Conservation (phyloP, 2,888 invertebrate genomes). For the Drosophila paramelanica region DNA sequence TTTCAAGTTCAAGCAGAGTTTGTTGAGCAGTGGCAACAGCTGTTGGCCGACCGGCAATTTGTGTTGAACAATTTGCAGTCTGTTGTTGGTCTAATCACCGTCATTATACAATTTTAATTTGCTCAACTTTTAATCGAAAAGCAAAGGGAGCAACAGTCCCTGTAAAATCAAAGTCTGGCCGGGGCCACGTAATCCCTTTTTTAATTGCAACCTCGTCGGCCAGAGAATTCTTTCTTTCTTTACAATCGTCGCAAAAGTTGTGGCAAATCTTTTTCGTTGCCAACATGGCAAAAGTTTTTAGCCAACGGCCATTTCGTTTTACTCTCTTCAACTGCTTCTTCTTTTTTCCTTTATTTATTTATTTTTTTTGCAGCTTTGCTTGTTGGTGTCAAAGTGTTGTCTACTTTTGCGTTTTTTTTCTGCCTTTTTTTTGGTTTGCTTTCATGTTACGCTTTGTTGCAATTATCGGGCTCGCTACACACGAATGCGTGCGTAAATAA, state of each 20-base stretch:
- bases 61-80: constrained; percentile 39
- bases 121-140: constrained; percentile 74
- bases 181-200: constrained; percentile 70
- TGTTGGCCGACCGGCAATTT: constrained; percentile 10
- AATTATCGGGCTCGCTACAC: constrained; percentile 79
- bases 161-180: constrained; percentile 55
- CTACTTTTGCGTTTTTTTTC: constrained; percentile 58
- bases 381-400: constrained; percentile 72
- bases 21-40: not conserved
- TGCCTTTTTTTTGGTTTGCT: constrained; percentile 42
- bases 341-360: constrained; percentile 3
- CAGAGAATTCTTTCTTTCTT: constrained; percentile 33
- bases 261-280: constrained; percentile 61
- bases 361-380: constrained; percentile 10
- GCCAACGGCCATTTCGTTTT: constrained; percentile 54
- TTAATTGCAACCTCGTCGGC: constrained; percentile 73
- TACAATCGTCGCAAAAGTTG: constrained; percentile 44
- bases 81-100: constrained; percentile 68
- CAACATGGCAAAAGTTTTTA: constrained; percentile 58
- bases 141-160: constrained; percentile 35
- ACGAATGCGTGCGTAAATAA: constrained; percentile 74
- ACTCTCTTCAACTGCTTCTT: not conserved
- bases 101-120: constrained; percentile 79
- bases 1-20: not conserved
- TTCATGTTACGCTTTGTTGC: constrained; percentile 63